Evolutionary conservation across 2,113 vertebrate genomes (phyloP), one percentile per base, ranked within the genome.

Genomic region (Ceyx melanurus): DNA sequence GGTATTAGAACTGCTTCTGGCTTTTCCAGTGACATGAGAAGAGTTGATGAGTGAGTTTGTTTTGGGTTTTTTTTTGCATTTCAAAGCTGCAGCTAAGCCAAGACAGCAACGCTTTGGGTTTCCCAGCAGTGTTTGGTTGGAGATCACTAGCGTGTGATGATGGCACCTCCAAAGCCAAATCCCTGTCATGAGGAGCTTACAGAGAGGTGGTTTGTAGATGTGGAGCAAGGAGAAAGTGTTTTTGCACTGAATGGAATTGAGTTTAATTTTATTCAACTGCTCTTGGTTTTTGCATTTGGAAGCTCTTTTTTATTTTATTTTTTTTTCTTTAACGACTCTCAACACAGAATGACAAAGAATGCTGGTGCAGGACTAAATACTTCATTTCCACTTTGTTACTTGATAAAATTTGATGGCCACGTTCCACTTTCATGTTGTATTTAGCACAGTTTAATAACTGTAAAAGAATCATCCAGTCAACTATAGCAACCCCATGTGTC

Each of bases 401-500:
- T 82, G 28, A 21, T 84, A 43, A 56, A 81, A 72, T 15, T 45
- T 65, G 10, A 42, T 84, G 70, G 8, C 46, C 8, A 7, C 3
- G 1, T 85, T 94, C 71, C n/a, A 20, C 58, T 67, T 53, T 0
- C 1, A 2, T 48, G 35, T 8, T 22, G 23, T 61, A 20, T 85
- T 65, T 53, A 61, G 37, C 22, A 5, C 11, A 8, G 26, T 61
- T 88, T 82, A 26, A 2, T 50, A 57, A 50, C 78, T 72, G 50
- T 46, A 35, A 23, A 58, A 54, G 26, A 73, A 31, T 28, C 28
- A 26, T 60, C 65, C 48, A 46, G 48, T 60, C 17, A 84, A 5
- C 35, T 73, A 0, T 51, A 68, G 37, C 29, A 57, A 10, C 4
- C 15, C 8, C 8, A 26, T 0, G 0, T 37, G 21, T 54, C 46